Evolutionary conservation across 2,888 invertebrate genomes (phyloP).

Genomic region (Melikaiella ostensackeni): DNA sequence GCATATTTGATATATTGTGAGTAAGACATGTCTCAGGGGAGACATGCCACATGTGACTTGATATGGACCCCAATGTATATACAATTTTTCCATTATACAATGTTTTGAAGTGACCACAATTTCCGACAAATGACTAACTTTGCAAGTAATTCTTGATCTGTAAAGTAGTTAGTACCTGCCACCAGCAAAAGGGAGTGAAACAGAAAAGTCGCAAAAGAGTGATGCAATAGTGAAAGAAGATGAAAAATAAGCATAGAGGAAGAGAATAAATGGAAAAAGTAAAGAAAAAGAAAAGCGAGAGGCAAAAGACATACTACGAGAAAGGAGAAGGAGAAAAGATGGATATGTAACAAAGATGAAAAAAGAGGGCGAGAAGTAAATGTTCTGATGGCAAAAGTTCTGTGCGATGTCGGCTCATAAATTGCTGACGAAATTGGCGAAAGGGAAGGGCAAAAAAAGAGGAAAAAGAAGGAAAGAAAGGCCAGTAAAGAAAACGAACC

Average conservation of each 20-base stretch:
- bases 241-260: not conserved
- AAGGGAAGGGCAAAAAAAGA: slow-evolving; percentile 11
- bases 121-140: too few relatives aligned
- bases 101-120: too few relatives aligned
- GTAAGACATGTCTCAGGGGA: too few relatives aligned
- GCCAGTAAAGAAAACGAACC: slow-evolving; percentile 38
- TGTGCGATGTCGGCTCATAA: slow-evolving; percentile 35
- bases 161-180: too few relatives aligned
- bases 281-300: not conserved
- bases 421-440: slow-evolving; percentile 33
- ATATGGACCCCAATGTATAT: too few relatives aligned
- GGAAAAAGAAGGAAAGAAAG: not conserved
- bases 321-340: not conserved
- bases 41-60: too few relatives aligned
- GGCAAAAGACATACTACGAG: not conserved
- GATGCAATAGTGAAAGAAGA: too few relatives aligned
- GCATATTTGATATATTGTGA: too few relatives aligned
- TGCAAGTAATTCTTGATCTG: too few relatives aligned
- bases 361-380: slow-evolving; percentile 45
- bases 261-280: not conserved
- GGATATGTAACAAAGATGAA: slow-evolving; percentile 10
- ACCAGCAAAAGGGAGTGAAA: too few relatives aligned
- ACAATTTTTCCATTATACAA: too few relatives aligned
- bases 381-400: slow-evolving; percentile 45
- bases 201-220: too few relatives aligned